Evolutionary conservation across 2,888 invertebrate genomes (phyloP), one percentile per base, ranked within the genome.

Genomic region (Drepana falcataria): DNA sequence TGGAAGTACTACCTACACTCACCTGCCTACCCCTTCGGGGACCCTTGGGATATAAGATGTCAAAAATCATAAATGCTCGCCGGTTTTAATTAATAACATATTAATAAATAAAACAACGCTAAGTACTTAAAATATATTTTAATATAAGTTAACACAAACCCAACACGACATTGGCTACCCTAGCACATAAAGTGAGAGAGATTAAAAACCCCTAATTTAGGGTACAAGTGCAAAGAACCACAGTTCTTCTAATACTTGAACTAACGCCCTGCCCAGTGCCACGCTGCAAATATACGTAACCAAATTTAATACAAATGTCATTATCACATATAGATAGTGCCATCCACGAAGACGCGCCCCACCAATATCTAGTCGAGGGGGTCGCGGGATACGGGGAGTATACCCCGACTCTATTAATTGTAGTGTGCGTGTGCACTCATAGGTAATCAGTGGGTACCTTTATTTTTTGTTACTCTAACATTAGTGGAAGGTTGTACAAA

Each of bases 151-250:
- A 91, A 87, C 83, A 83, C 82, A 83, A 87, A 87, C 89, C 91
- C 91, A 90, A 89, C 87, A 90, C 87, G 78, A 87, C 80, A 86
- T 88, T 85, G 85, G 83, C 81, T 83, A 76, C 73, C 79, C 80
- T 81, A 85, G 72, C 80, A 84, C 77, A 77, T 77, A 81, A 76
- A 69, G 81, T 82, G 79, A 85, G 82, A 86, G 81, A 85, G 82
- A 87, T 84, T 82, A 88, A 71, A 87, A 85, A 85, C 85, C 91
- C 90, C 91, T 90, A 91, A 91, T 91, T 91, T 91, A 91, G 90
- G 91, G 90, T 91, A 90, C 91, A 85, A 84, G 85, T 81, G 82
- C 83, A 85, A 89, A 88, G 91, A 87, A 90, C 90, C 78, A 79
- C 77, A 80, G 91, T 87, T 83, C 91, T 89, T 90, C 79, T 87